Evolutionary conservation across 2,797 vertebrate species (phyloP).

Genomic region (Dicrostonyx torquatus): DNA sequence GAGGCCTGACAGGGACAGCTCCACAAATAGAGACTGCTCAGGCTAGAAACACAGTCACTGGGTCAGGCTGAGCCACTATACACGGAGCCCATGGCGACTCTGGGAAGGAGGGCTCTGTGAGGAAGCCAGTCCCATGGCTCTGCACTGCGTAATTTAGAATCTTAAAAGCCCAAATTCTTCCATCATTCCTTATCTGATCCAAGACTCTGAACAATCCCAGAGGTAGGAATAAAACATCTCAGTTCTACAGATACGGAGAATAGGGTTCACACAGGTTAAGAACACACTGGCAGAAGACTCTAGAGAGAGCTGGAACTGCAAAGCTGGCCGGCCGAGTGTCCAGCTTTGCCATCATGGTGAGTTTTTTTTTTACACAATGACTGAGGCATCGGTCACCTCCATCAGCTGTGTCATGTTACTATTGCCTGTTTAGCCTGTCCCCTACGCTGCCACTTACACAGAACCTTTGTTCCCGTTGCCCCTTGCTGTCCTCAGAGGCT

Average conservation of each 20-base stretch:
- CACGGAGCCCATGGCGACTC: rapidly evolving
- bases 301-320: neutral
- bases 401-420: neutral
- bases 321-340: neutral
- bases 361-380: neutral
- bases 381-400: neutral
- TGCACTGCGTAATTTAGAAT: neutral
- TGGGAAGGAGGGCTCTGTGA: neutral
- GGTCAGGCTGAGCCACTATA: neutral
- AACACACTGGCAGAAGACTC: neutral
- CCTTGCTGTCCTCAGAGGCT: neutral
- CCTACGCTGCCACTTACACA: neutral
- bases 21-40: neutral
- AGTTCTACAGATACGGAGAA: slow-evolving; percentile 68
- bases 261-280: slow-evolving; percentile 54
- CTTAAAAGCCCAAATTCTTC: slow-evolving; percentile 20
- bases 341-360: neutral
- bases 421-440: neutral
- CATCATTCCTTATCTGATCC: slow-evolving; percentile 25
- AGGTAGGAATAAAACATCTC: slow-evolving; percentile 63
- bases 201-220: neutral
- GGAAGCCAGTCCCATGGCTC: neutral
- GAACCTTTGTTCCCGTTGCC: neutral
- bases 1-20: neutral
- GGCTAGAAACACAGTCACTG: rapidly evolving